Base-by-base conservation (phyloP, 2,888 invertebrate species). In the Ennomos quercinarius region DNA sequence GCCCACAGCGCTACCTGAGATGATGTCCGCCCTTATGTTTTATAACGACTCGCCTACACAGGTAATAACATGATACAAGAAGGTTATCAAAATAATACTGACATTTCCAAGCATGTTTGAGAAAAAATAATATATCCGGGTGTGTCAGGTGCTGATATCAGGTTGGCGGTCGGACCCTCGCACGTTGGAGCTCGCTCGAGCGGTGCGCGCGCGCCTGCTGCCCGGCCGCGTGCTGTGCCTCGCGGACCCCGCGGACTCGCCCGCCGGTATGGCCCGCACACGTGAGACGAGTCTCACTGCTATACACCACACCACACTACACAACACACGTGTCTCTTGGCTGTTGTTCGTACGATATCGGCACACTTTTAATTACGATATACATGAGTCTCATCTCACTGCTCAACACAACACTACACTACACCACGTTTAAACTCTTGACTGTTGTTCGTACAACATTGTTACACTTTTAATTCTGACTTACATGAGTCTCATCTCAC, bases 1-100 rank as follows among this genome's bases (percentile, higher is more conserved):
- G 11, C 97, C 97, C 0, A 91, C 95, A 2, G 94, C 96, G 2
- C 81, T 97, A 48, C 96, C 97, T 0, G 95, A 96, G 84, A 95
- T 98, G 95, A 93, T 95, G 65, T 95, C 95, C 0, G 96, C 95
- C 0, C 91, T 96, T 27, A 93, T 96, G 89, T 93, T 95, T 66
- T 95, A 94, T 74, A 93, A 94, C 61, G 94, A 95, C 71, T 94
- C 95, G 1, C 95, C 95, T 9, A 96, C 95, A n/a, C 96, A 96
- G 95, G 97, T 96, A 67, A 50, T n/a, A n/a, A n/a, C n/a, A 17
- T 39, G 12, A 39, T n/a, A 3, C 17, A 17, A 17, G n/a, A n/a
- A n/a, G n/a, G n/a, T n/a, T n/a, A n/a, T n/a, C n/a, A n/a, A n/a
- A n/a, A n/a, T n/a, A n/a, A n/a, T n/a, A n/a, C n/a, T n/a, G n/a